phyloP scores from a whole-genome alignment of 2,113 vertebrate species.

The Caracal caracal region DNA sequence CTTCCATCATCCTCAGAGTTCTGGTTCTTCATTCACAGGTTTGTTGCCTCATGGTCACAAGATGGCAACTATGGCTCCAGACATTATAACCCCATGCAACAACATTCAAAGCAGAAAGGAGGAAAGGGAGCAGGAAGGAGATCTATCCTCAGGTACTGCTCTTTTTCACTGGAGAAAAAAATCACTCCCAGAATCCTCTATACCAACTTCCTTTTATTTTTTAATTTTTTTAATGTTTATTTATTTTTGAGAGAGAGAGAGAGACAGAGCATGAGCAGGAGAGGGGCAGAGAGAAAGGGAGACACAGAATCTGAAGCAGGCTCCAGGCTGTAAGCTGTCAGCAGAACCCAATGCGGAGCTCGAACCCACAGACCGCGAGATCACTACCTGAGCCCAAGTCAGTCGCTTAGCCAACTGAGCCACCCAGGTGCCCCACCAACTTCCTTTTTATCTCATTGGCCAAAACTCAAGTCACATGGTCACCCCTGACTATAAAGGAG shows the following conservation, averaged over 20 bases:
- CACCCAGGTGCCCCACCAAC: neutral
- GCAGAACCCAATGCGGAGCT: too few relatives aligned
- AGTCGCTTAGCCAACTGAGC: too few relatives aligned
- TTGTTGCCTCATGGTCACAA: neutral
- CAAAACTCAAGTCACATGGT: neutral
- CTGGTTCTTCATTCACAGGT: neutral
- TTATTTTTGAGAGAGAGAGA: too few relatives aligned
- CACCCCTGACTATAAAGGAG: neutral
- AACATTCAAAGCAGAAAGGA: neutral
- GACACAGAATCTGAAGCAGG: too few relatives aligned
- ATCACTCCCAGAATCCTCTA: neutral
- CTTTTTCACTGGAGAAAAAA: slow-evolving; percentile 1
- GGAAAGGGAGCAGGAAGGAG: neutral
- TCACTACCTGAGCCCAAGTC: too few relatives aligned
- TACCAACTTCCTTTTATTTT: neutral
- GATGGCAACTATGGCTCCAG: neutral
- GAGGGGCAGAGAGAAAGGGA: too few relatives aligned
- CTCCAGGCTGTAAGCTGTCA: too few relatives aligned
- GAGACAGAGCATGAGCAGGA: too few relatives aligned
- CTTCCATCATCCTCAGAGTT: neutral
- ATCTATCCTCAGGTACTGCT: neutral
- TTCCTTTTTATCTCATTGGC: neutral
- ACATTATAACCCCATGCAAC: neutral
- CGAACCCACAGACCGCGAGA: too few relatives aligned
- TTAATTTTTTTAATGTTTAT: too few relatives aligned